Evolutionary conservation across 2,888 invertebrate species (phyloP).

Genomic region (Entomobrya multifasciata): DNA sequence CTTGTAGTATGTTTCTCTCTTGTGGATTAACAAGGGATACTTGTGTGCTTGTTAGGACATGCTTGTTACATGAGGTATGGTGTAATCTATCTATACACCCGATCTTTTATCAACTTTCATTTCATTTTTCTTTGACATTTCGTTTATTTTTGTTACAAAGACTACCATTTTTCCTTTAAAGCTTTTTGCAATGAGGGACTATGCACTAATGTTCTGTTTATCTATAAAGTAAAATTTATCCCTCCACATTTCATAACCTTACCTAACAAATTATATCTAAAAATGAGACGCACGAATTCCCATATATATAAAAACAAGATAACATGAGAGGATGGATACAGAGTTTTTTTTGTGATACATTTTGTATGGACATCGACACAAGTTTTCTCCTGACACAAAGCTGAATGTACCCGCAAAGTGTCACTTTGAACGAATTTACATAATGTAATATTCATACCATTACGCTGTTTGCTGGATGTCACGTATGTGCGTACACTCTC

Average conservation of each 20-base stretch:
- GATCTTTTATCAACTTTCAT: slow-evolving; percentile 44
- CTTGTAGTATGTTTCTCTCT: slow-evolving; percentile 21
- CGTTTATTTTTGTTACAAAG: slow-evolving; percentile 48
- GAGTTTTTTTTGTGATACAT: background rate
- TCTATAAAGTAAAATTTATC: no score
- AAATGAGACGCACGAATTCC: no score
- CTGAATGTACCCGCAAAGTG: slow-evolving; percentile 12
- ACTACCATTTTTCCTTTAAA: background rate
- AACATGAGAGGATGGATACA: background rate
- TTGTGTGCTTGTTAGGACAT: no score
- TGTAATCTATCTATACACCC: slow-evolving; percentile 24
- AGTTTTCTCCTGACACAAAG: slow-evolving; percentile 15
- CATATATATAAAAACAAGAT: no score
- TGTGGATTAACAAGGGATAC: no score
- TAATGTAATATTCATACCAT: slow-evolving; percentile 40
- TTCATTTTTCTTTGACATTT: slow-evolving; percentile 42
- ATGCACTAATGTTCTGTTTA: no score
- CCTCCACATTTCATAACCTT: slow-evolving; percentile 40
- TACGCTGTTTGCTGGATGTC: background rate
- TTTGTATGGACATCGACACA: slow-evolving; percentile 25
- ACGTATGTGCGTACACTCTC: background rate
- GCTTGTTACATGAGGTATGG: background rate
- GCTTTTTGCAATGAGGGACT: no score
- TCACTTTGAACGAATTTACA: slow-evolving; percentile 42
- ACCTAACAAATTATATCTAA: slow-evolving; percentile 27